Conservation (phyloP, 2,797 vertebrate species). For the Squalus acanthias region DNA sequence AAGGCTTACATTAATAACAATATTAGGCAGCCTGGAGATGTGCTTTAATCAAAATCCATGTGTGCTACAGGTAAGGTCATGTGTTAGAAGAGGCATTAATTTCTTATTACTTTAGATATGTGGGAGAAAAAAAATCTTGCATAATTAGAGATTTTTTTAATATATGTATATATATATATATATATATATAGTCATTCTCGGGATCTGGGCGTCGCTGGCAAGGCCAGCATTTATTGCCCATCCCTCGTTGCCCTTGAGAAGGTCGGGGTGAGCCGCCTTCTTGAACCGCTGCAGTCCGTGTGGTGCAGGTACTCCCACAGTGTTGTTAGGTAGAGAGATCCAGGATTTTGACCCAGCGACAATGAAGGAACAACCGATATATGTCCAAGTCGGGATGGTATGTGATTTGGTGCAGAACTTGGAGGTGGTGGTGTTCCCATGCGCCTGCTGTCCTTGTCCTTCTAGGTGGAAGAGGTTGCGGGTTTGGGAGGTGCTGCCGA, state of each 20-base stretch:
- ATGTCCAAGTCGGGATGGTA: not conserved
- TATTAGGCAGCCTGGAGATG: not conserved
- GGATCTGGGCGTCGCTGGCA: not conserved
- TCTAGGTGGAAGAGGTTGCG: not conserved
- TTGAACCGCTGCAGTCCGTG: not conserved
- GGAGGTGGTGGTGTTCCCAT: not conserved
- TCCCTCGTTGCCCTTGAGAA: not conserved
- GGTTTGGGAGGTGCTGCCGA: not conserved
- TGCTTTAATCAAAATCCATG: conserved; percentile 20
- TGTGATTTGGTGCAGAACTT: not conserved
- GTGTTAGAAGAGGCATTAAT: conserved; percentile 1
- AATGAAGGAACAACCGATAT: not conserved
- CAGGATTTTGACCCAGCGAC: not conserved
- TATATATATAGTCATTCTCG: not conserved
- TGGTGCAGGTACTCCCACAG: not conserved
- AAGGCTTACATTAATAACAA: conserved; percentile 9
- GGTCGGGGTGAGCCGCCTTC: not conserved
- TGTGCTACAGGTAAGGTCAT: conserved; percentile 30
- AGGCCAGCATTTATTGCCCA: not conserved
- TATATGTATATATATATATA: not conserved
- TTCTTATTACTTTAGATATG: not conserved
- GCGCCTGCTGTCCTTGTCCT: not conserved
- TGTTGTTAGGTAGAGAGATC: not conserved
- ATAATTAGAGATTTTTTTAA: not conserved
- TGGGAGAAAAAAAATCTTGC: not conserved